Evolutionary conservation across 2,888 invertebrate genomes (phyloP).

Genomic region (Noctuana brunneofusca): DNA sequence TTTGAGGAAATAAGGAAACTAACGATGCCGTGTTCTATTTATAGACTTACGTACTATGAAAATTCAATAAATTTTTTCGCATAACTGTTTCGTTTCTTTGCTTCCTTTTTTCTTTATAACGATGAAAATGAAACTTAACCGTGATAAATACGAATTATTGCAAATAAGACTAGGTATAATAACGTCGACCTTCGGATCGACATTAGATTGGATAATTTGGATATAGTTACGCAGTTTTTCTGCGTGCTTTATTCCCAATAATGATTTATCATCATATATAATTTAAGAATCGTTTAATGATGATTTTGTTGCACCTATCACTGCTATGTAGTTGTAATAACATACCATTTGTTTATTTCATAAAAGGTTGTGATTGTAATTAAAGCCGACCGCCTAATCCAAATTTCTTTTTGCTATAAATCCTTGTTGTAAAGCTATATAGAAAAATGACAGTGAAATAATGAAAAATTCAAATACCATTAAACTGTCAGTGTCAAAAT

Average conservation of each 20-base stretch:
- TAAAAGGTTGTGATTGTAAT: no score
- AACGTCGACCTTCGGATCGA: constrained; percentile 33
- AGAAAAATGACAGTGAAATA: no score
- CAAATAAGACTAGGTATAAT: constrained; percentile 11
- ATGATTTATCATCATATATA: no score
- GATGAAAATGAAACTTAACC: constrained; percentile 17
- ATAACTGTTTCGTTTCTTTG: constrained; percentile 23
- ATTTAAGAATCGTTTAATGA: no score
- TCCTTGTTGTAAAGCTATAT: not conserved
- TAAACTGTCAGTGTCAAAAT: not conserved
- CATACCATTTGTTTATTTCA: no score
- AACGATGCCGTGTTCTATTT: constrained; percentile 36
- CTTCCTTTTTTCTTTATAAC: not conserved
- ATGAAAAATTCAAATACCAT: not conserved
- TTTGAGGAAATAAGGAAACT: constrained; percentile 18
- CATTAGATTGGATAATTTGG: constrained; percentile 1
- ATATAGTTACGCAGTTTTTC: not conserved
- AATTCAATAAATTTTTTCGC: constrained; percentile 35
- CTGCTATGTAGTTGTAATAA: no score
- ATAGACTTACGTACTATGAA: constrained; percentile 30
- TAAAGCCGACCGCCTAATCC: no score
- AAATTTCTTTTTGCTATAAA: not conserved
- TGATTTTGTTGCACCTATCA: no score
- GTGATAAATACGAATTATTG: constrained; percentile 27
- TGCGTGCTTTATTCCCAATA: not conserved